Conservation (phyloP, 2,113 vertebrate species). For the Calyptomena viridis region DNA sequence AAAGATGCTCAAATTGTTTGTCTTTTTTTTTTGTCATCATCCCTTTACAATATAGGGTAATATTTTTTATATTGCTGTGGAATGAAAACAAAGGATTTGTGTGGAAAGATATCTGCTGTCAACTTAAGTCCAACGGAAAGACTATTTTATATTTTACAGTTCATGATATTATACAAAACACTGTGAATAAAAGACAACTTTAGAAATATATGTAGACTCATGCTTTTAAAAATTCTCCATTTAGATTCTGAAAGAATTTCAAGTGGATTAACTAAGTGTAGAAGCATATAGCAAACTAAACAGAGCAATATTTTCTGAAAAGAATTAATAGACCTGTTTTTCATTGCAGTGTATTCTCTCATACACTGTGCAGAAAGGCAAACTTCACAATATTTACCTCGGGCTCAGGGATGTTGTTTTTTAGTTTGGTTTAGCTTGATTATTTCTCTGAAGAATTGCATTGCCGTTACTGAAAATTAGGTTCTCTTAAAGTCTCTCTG, state of each 20-base stretch:
- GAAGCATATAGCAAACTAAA: not conserved
- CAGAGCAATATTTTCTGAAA: not conserved
- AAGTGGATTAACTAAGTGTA: not conserved
- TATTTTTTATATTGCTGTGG: too few relatives aligned
- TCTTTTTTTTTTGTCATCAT: not conserved
- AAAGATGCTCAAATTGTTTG: not conserved
- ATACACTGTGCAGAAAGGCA: not conserved
- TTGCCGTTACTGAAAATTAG: not conserved
- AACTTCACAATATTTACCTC: not conserved
- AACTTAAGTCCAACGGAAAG: not conserved
- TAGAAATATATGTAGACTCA: not conserved
- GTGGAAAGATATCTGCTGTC: not conserved
- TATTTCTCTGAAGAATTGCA: not conserved
- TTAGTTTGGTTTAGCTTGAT: not conserved
- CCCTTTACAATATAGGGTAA: not conserved
- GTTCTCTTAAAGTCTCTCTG: not conserved
- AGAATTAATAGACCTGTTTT: not conserved
- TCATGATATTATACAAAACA: not conserved
- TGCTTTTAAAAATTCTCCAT: not conserved
- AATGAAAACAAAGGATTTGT: too few relatives aligned
- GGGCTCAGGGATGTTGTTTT: not conserved
- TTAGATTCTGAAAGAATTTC: not conserved
- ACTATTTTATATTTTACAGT: not conserved
- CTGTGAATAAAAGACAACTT: not conserved
- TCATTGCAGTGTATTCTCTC: not conserved